Conservation (phyloP, 2,888 invertebrate species). For the Branchinecta sandiegonensis region DNA sequence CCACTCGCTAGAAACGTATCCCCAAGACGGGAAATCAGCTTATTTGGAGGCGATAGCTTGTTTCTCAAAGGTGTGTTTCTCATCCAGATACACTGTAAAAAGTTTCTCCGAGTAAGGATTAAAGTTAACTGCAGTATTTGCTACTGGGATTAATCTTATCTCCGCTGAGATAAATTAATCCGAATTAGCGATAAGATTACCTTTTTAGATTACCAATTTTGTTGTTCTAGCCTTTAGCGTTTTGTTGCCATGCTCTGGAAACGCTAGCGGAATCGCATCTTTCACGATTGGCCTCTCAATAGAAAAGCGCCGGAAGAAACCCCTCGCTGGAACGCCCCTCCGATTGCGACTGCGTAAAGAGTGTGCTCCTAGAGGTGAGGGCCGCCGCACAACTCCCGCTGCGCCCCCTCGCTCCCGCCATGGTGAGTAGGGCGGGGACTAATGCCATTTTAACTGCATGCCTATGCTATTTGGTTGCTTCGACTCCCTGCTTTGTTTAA, state of each 20-base stretch:
- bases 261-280: constrained; percentile 70
- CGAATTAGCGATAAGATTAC: no score
- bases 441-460: not conserved
- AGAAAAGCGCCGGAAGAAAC: constrained; percentile 59
- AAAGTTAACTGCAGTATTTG: no score
- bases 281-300: constrained; percentile 74
- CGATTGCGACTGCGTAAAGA: constrained; percentile 76
- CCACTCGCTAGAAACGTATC: no score
- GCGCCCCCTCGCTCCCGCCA: constrained; percentile 19
- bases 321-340: constrained; percentile 71
- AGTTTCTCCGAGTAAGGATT: no score
- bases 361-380: constrained; percentile 82
- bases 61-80: no score
- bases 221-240: constrained; percentile 62
- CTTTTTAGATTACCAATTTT: no score
- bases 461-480: not conserved
- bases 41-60: no score
- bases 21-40: no score
- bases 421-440: constrained; percentile 18
- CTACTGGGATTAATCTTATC: no score
- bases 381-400: constrained; percentile 28
- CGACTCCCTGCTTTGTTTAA: not conserved
- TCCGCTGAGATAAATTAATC: no score
- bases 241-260: constrained; percentile 69
- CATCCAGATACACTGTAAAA: no score